Conservation (phyloP, 2,888 invertebrate genomes). For the Lycophotia porphyrea region DNA sequence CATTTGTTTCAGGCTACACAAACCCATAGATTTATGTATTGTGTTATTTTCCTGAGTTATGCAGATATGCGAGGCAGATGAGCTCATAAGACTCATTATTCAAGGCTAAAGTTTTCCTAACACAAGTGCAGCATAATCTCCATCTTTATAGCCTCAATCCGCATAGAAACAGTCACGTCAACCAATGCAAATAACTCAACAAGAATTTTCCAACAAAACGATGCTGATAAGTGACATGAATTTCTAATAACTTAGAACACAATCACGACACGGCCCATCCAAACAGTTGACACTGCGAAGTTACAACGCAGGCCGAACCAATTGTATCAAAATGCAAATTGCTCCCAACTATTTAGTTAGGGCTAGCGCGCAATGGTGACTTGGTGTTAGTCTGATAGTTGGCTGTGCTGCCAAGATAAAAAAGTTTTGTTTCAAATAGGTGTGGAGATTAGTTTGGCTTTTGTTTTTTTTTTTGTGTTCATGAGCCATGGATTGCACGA, state of each 20-base stretch:
- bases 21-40: background rate
- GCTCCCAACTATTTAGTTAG: conserved; percentile 65
- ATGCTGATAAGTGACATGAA: conserved; percentile 53
- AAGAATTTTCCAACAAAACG: conserved; percentile 8
- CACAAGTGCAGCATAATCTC: background rate
- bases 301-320: conserved; percentile 61
- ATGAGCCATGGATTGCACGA: background rate
- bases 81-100: conserved; percentile 10
- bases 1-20: background rate
- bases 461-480: conserved; percentile 3
- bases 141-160: background rate
- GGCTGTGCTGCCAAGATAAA: conserved; percentile 25
- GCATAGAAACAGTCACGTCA: conserved; percentile 12
- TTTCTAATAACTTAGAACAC: conserved; percentile 57
- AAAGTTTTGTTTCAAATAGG: conserved; percentile 23
- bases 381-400: conserved; percentile 7
- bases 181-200: conserved; percentile 11
- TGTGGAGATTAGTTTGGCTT: background rate
- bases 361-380: conserved; percentile 47
- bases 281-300: conserved; percentile 62
- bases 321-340: conserved; percentile 70
- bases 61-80: conserved; percentile 2
- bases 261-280: conserved; percentile 51
- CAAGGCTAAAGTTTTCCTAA: conserved; percentile 1
- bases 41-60: background rate